phyloP scores from a whole-genome alignment of 1,140 invertebrate species.

The Pogonomyrmex californicus region DNA sequence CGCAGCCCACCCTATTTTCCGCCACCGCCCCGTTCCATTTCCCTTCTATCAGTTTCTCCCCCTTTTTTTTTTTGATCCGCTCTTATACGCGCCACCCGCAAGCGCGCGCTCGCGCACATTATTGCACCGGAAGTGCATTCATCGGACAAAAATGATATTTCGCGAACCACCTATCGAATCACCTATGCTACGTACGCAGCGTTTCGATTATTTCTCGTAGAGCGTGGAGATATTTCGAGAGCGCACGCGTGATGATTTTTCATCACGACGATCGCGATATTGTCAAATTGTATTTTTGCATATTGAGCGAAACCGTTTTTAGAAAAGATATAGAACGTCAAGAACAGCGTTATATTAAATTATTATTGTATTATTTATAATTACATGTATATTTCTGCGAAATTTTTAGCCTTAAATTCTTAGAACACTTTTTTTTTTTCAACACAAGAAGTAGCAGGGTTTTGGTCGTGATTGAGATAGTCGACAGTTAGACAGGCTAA shows the following conservation, averaged over 20 bases:
- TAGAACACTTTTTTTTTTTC: neutral
- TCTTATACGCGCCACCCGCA: slow-evolving; percentile 33
- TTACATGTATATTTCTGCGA: neutral
- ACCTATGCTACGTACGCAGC: neutral
- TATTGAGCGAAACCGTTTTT: neutral
- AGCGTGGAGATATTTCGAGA: neutral
- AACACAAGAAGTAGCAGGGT: neutral
- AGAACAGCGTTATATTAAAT: neutral
- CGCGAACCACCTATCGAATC: neutral
- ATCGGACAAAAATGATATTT: slow-evolving; percentile 64
- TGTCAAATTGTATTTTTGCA: slow-evolving; percentile 11
- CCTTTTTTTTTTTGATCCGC: neutral
- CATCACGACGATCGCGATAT: neutral
- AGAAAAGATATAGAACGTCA: neutral
- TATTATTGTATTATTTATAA: neutral
- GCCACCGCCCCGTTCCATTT: slow-evolving; percentile 13
- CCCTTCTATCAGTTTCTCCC: slow-evolving; percentile 42
- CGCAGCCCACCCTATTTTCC: slow-evolving; percentile 61
- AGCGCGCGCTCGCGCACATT: slow-evolving; percentile 27
- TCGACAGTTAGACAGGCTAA: slow-evolving; percentile 1
- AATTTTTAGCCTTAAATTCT: neutral
- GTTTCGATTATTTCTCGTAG: slow-evolving; percentile 2
- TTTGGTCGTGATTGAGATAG: slow-evolving; percentile 16
- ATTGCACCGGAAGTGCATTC: slow-evolving; percentile 62
- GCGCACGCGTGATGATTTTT: slow-evolving; percentile 12